Evolutionary conservation across 2,888 invertebrate species (phyloP).

Genomic region (Tetranychus piercei): DNA sequence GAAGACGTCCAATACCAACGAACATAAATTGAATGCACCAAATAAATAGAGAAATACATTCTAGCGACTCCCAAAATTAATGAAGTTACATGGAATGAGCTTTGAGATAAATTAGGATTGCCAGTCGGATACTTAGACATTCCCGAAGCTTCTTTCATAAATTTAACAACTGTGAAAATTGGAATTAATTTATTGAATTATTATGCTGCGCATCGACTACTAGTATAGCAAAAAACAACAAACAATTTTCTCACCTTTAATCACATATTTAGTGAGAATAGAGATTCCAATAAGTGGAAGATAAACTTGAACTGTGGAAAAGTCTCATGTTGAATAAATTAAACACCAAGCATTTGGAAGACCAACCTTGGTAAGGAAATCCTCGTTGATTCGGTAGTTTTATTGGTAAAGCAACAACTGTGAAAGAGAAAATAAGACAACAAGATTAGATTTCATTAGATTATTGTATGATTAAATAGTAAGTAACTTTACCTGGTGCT

Average conservation of each 20-base stretch:
- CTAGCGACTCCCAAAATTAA: not conserved
- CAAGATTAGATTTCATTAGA: too few relatives aligned
- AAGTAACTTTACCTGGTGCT: not conserved
- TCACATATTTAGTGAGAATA: not conserved
- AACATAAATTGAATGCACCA: constrained; percentile 9
- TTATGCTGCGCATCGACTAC: too few relatives aligned
- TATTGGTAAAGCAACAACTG: constrained; percentile 3
- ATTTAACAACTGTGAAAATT: not conserved
- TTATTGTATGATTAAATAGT: not conserved
- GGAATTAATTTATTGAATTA: too few relatives aligned
- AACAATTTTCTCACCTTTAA: not conserved
- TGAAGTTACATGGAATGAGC: not conserved
- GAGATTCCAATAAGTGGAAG: not conserved
- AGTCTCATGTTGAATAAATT: not conserved
- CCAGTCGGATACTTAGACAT: not conserved
- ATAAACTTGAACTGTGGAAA: not conserved
- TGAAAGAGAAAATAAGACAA: too few relatives aligned
- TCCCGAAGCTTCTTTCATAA: not conserved
- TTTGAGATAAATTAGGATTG: not conserved
- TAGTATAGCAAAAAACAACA: too few relatives aligned
- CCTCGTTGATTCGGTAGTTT: constrained; percentile 6
- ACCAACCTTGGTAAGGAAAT: not conserved
- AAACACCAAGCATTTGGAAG: not conserved
- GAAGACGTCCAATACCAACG: constrained; percentile 4
- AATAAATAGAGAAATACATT: constrained; percentile 8